Conservation (phyloP, 92 coral and sea anemone genomes). For the Desmophyllum pertusum region DNA sequence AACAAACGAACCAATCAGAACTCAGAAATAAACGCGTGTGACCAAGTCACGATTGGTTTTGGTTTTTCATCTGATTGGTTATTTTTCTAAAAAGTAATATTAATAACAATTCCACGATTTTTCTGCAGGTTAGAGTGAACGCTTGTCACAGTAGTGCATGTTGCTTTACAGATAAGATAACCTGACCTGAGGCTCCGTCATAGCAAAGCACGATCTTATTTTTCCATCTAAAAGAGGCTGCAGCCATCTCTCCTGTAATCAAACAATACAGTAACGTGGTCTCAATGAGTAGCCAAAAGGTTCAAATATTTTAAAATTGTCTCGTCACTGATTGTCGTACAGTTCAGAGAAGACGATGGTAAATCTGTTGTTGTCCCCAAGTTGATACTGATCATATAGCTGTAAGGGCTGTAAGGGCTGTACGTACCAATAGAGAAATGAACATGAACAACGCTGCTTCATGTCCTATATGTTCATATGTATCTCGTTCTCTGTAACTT, state of each 20-base stretch:
- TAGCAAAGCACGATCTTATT: conserved; percentile 96
- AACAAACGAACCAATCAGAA: no score
- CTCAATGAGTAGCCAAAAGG: neutral
- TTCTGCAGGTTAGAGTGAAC: no score
- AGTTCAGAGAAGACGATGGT: neutral
- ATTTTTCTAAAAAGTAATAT: no score
- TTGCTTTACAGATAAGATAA: no score
- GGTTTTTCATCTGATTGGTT: no score
- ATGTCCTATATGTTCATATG: neutral
- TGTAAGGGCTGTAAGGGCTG: no score
- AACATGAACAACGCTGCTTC: neutral
- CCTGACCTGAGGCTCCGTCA: conserved; percentile 93
- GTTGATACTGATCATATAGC: no score
- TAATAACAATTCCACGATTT: no score
- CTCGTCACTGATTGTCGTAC: neutral
- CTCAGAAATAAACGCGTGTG: no score
- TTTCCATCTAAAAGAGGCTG: conserved; percentile 88
- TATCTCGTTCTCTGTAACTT: neutral
- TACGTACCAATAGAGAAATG: neutral
- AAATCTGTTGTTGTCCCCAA: no score
- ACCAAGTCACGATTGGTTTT: no score
- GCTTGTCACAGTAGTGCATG: neutral
- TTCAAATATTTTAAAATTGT: no score
- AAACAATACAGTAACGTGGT: neutral
- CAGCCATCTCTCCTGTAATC: conserved; percentile 80